These are phyloP conservation scores for Craterocephalus amniculus DNA, from an alignment of 2,797 vertebrate species.

Conservation along the genomic window DNA sequence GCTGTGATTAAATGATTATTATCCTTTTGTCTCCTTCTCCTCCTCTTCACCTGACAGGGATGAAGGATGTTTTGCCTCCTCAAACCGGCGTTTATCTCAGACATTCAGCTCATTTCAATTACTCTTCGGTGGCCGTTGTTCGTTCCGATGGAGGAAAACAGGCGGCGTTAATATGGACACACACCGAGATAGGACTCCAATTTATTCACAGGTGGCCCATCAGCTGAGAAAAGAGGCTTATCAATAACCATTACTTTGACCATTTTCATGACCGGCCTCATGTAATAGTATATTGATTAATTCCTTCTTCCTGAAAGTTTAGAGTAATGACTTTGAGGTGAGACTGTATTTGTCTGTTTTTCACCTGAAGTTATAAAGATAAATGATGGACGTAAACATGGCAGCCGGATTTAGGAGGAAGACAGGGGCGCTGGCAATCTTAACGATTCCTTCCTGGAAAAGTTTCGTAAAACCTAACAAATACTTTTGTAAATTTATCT, in stretches of 20 bases:
- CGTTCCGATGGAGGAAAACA: slow-evolving; percentile 3
- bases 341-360: neutral
- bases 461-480: neutral
- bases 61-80: slow-evolving; percentile 60
- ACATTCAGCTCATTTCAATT: slow-evolving; percentile 57
- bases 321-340: neutral
- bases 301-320: neutral
- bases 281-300: slow-evolving; percentile 4
- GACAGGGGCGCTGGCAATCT: neutral
- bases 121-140: slow-evolving; percentile 48
- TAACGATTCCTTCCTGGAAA: neutral
- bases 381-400: neutral
- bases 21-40: slow-evolving; percentile 38
- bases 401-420: neutral
- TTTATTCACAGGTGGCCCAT: slow-evolving; percentile 31
- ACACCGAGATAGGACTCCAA: slow-evolving; percentile 11
- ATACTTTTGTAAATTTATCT: too few relatives aligned
- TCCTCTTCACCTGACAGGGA: slow-evolving; percentile 59
- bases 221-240: slow-evolving; percentile 13
- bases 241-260: slow-evolving; percentile 17
- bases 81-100: slow-evolving; percentile 49
- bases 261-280: slow-evolving; percentile 12
- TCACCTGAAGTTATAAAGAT: neutral
- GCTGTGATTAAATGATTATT: slow-evolving; percentile 30
- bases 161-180: slow-evolving; percentile 26